These are phyloP conservation scores for Drosophila funebris DNA, from an alignment of 1,140 invertebrate genomes.

Conservation along the genomic window DNA sequence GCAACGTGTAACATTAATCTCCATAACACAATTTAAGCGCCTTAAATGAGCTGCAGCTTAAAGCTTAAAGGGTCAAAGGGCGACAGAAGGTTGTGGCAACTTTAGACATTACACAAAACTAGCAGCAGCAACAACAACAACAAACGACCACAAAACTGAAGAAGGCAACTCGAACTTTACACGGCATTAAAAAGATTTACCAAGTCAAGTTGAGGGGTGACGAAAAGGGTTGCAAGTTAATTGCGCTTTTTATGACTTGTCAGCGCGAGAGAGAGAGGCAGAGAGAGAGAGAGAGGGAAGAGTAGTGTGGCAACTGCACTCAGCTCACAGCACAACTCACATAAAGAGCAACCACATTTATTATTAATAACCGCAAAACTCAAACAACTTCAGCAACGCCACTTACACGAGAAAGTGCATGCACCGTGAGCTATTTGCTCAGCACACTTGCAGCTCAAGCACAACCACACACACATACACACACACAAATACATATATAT, in stretches of 20 bases:
- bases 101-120: slow-evolving; percentile 13
- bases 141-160: not conserved
- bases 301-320: slow-evolving; percentile 8
- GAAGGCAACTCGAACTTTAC: slow-evolving; percentile 38
- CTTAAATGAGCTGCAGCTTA: slow-evolving; percentile 72
- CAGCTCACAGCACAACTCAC: slow-evolving; percentile 17
- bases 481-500: no score
- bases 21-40: slow-evolving; percentile 74
- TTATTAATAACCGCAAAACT: slow-evolving; percentile 79
- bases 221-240: slow-evolving; percentile 68
- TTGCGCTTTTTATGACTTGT: slow-evolving; percentile 71
- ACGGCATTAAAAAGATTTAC: slow-evolving; percentile 55
- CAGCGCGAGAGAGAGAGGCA: not conserved
- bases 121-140: not conserved
- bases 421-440: slow-evolving; percentile 56
- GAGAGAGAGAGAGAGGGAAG: not conserved
- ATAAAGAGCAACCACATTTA: slow-evolving; percentile 78
- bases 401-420: slow-evolving; percentile 40
- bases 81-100: slow-evolving; percentile 3
- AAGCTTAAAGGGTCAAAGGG: slow-evolving; percentile 59
- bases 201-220: slow-evolving; percentile 26
- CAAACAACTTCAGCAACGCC: slow-evolving; percentile 72
- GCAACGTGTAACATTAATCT: slow-evolving; percentile 69
- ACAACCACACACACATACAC: not conserved
- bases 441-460: slow-evolving; percentile 30